Base-by-base conservation (phyloP, 2,113 vertebrate species). In the Motacilla alba region DNA sequence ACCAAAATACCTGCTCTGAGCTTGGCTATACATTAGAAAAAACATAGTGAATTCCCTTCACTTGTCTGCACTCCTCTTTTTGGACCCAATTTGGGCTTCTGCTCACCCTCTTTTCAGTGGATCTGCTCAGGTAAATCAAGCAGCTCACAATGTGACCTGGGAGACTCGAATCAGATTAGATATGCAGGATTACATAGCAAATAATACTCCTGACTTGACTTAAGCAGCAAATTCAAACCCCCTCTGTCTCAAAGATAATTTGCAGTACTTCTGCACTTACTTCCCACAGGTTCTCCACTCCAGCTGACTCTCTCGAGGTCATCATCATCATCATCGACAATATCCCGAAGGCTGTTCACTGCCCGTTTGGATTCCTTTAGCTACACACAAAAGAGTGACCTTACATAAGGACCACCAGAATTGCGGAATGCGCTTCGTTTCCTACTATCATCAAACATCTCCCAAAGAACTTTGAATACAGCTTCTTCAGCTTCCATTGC, bases 281-380 rank as follows among this genome's bases (percentile, higher is more conserved):
- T 99, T 94, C 99, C 99, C 59, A 99, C 98, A 8, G 99, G 99
- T 24, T 99, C 99, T n/a, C 99, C 99, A 0, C 98, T 99, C 99
- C 99, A 99, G 98, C 97, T 99, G 97, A 99, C 98, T 95, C 97
- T 99, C 96, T 99, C 99, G 91, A 99, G 98, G 18, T 99, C 99
- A 0, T 99, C 98, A 0, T 99, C 98, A 3, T 99, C 99, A 15
- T 99, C 98, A 60, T 98, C 98, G 4, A 98, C 98, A 7, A 99
- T 98, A 28, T 96, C 97, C 14, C 98, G 98, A 80, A 99, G 98
- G 87, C 98, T 99, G 52, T 99, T 99, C 93, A 99, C 99, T 2
- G 99, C 98, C 80, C 97, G 97, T 86, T 99, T 99, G 15, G 99
- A 99, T 77, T 99, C 99, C 84, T 99, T 99, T 17, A 99, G 87